phyloP scores from a whole-genome alignment of 2,888 invertebrate genomes.

The Erebia palarica region DNA sequence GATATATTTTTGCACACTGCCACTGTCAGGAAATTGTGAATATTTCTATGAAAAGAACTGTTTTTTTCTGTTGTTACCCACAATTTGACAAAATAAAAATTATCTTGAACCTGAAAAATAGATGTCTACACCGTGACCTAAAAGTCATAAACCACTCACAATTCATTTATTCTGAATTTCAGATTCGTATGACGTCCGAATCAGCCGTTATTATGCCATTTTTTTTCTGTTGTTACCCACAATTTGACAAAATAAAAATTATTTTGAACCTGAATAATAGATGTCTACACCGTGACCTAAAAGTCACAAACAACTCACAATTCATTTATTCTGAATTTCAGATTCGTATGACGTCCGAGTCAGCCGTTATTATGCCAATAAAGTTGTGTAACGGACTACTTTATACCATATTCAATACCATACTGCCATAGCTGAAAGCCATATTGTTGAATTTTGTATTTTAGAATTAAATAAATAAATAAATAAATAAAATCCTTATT shows the following conservation, averaged over 20 bases:
- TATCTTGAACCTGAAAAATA: slow-evolving; percentile 10
- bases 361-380: slow-evolving; percentile 8
- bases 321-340: slow-evolving; percentile 11
- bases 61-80: too few species aligned
- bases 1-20: too few species aligned
- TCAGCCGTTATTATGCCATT: slow-evolving; percentile 4
- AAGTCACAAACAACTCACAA: background rate
- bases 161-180: slow-evolving; percentile 11
- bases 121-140: background rate
- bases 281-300: background rate
- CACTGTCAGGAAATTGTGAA: too few species aligned
- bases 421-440: too few species aligned
- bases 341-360: slow-evolving; percentile 11
- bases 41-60: too few species aligned
- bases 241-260: too few species aligned
- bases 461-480: too few species aligned
- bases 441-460: too few species aligned
- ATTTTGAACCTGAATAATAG: slow-evolving; percentile 7
- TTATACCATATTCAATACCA: too few species aligned
- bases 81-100: too few species aligned
- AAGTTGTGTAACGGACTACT: too few species aligned
- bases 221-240: background rate
- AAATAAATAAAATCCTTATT: too few species aligned
- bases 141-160: background rate
- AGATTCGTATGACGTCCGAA: slow-evolving; percentile 12